Evolutionary conservation across 2,113 vertebrate genomes (phyloP).

Genomic region (Mesoclemmys tuberculata): DNA sequence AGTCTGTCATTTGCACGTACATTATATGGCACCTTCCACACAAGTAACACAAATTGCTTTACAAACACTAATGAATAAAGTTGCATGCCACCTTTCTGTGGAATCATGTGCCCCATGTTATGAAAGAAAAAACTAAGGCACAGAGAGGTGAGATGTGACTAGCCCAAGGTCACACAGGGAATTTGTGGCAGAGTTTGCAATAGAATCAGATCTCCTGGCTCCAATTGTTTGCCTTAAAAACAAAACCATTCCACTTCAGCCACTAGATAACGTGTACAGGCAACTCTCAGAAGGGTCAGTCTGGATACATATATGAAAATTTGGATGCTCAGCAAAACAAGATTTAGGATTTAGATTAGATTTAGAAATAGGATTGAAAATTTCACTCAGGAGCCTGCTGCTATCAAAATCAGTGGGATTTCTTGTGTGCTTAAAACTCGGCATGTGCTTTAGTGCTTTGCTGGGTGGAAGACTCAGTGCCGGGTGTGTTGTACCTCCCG

Average conservation of each 20-base stretch:
- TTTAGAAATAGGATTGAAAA: background rate
- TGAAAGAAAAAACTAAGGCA: fast-evolving
- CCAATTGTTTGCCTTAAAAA: background rate
- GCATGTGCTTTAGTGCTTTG: background rate
- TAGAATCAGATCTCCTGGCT: fast-evolving
- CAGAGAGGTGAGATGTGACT: fast-evolving
- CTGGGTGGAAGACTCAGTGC: background rate
- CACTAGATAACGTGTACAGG: fast-evolving
- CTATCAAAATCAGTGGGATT: background rate
- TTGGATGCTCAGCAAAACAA: fast-evolving
- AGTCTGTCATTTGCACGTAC: background rate
- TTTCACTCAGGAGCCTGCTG: background rate
- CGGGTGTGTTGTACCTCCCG: background rate
- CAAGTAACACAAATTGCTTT: background rate
- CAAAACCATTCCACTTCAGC: fast-evolving
- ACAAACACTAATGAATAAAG: fast-evolving
- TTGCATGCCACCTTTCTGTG: background rate
- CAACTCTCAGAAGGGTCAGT: background rate
- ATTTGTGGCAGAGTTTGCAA: background rate
- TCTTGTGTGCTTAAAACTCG: background rate
- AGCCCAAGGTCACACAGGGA: background rate
- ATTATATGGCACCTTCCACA: background rate
- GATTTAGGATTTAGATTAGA: too few species aligned
- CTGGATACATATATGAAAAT: background rate
- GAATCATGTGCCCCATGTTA: background rate